Percentiles rank a stretch among this genome's conserved stretches.
Conservation (phyloP, 2,888 invertebrate genomes). For the Drosophila suboccidentalis region DNA sequence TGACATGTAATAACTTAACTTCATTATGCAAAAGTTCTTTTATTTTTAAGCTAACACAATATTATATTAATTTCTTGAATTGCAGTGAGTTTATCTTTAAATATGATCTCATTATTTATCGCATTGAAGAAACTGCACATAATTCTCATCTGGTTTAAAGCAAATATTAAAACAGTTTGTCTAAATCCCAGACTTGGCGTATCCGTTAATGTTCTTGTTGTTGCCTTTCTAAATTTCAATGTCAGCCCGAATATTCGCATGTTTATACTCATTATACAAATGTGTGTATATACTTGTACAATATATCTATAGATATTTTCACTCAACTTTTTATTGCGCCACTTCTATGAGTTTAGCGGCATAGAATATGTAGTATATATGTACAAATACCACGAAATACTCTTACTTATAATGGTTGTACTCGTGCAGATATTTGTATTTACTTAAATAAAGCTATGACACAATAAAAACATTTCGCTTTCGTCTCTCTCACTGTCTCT, state of each 20-base stretch:
- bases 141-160: constrained; percentile 8
- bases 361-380: constrained; percentile 7
- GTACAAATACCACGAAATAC: constrained; percentile 4
- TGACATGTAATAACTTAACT: neutral
- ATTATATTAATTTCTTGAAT: neutral
- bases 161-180: constrained; percentile 52
- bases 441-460: constrained; percentile 62
- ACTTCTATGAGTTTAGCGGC: constrained; percentile 33
- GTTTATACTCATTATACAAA: constrained; percentile 16
- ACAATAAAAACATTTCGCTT: constrained; percentile 66
- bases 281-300: neutral
- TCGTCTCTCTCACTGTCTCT: constrained; percentile 2
- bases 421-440: constrained; percentile 9
- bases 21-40: neutral
- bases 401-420: neutral
- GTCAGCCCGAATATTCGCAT: constrained; percentile 60
- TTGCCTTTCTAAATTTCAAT: constrained; percentile 61
- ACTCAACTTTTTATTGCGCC: constrained; percentile 40
- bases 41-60: neutral
- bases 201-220: constrained; percentile 11
- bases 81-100: neutral
- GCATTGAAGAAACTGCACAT: constrained; percentile 23
- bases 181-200: constrained; percentile 11
- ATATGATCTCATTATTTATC: constrained; percentile 33
- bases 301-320: constrained; percentile 8